A percentile compares a stretch with the other conserved stretches of the same genome.
phyloP scores from a whole-genome alignment of 2,888 invertebrate genomes.

The Clusia tigrina region DNA sequence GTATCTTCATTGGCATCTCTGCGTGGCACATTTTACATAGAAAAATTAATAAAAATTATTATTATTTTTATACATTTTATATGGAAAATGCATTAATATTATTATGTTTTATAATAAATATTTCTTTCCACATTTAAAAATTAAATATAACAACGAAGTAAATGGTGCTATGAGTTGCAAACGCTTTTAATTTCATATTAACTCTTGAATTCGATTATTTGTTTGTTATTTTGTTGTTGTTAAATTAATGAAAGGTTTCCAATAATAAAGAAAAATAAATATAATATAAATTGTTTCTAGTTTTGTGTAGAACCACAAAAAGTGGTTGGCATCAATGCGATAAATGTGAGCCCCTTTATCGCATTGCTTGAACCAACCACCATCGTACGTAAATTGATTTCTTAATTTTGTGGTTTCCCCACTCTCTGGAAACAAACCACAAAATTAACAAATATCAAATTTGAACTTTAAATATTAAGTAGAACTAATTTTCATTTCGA shows the following conservation, averaged over 20 bases:
- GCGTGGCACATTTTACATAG: slow-evolving; percentile 1
- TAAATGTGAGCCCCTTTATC: slow-evolving; percentile 64
- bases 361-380: slow-evolving; percentile 41
- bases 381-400: slow-evolving; percentile 16
- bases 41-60: background rate
- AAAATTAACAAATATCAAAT: background rate
- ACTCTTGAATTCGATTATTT: background rate
- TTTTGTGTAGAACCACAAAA: background rate
- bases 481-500: background rate
- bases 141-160: slow-evolving; percentile 50
- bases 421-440: background rate
- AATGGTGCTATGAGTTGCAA: slow-evolving; percentile 51
- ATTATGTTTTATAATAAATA: background rate
- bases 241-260: background rate
- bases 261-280: background rate
- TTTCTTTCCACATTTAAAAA: background rate
- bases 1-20: no score
- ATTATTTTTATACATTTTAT: background rate
- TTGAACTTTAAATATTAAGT: background rate
- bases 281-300: slow-evolving; percentile 4
- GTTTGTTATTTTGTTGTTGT: background rate
- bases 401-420: background rate
- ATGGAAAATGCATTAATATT: background rate
- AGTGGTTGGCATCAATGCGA: slow-evolving; percentile 48
- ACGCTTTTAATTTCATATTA: slow-evolving; percentile 23